These are phyloP conservation scores for Boloria selene DNA, from an alignment of 2,888 invertebrate species.

Conservation along the genomic window DNA sequence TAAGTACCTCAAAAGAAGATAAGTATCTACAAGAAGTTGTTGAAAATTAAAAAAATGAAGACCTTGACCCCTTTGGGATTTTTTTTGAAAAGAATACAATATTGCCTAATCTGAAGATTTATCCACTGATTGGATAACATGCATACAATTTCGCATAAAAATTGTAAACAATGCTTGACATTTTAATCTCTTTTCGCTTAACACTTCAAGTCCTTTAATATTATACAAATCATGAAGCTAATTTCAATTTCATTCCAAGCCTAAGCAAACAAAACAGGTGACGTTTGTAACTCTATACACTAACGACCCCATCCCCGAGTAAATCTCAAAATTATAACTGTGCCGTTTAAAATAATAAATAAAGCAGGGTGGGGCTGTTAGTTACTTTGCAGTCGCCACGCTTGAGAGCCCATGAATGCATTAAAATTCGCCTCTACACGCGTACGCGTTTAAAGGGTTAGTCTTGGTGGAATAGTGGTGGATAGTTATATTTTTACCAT, in stretches of 20 bases:
- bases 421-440: constrained; percentile 63
- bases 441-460: constrained; percentile 61
- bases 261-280: constrained; percentile 48
- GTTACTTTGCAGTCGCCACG: constrained; percentile 77
- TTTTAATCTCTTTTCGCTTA: too few relatives aligned
- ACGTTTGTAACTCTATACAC: constrained; percentile 25
- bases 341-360: constrained; percentile 77
- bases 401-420: constrained; percentile 79
- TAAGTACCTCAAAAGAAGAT: too few relatives aligned
- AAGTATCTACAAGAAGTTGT: too few relatives aligned
- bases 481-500: constrained; percentile 10
- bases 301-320: constrained; percentile 42
- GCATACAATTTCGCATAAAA: too few relatives aligned
- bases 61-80: too few relatives aligned
- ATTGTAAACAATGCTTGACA: too few relatives aligned
- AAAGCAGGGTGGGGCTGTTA: constrained; percentile 56
- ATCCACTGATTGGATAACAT: too few relatives aligned
- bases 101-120: too few relatives aligned
- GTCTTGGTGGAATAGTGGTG: constrained; percentile 38
- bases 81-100: too few relatives aligned
- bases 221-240: neutral
- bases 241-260: constrained; percentile 11
- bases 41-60: too few relatives aligned
- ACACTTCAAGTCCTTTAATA: too few relatives aligned
- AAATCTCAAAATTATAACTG: constrained; percentile 63